phyloP scores from a whole-genome alignment of 1,140 invertebrate species.

The Drusus annulatus region DNA sequence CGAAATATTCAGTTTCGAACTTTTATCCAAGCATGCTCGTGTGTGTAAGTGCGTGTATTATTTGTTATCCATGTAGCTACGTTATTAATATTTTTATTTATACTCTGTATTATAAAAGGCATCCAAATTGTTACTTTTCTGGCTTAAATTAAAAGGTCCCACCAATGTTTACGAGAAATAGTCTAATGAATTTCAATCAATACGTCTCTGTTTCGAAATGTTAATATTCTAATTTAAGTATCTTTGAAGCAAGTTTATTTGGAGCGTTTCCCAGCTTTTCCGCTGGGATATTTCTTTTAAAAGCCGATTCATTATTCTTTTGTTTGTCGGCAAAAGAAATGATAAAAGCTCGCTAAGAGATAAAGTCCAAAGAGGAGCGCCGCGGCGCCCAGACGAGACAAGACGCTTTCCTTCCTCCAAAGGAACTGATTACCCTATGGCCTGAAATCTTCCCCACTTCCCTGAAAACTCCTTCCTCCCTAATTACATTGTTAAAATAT shows the following conservation, averaged over 20 bases:
- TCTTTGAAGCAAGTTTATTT: constrained; percentile 36
- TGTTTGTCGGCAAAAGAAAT: constrained; percentile 43
- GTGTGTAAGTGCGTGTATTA: too few species aligned
- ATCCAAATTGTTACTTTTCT: too few species aligned
- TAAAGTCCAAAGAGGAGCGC: constrained; percentile 37
- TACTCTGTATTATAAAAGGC: too few species aligned
- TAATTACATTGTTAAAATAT: constrained; percentile 43
- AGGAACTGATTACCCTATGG: constrained; percentile 48
- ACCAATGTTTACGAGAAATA: too few species aligned
- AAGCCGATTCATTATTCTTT: constrained; percentile 48
- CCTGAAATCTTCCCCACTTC: constrained; percentile 4
- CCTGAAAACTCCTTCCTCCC: constrained; percentile 6
- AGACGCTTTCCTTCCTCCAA: constrained; percentile 8
- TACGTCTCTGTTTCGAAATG: background rate
- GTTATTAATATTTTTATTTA: too few species aligned
- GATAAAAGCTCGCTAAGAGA: constrained; percentile 39
- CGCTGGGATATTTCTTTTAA: constrained; percentile 31
- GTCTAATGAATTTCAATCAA: too few species aligned
- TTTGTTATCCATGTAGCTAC: too few species aligned
- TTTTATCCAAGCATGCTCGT: too few species aligned
- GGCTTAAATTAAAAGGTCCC: too few species aligned
- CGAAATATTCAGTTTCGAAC: too few species aligned
- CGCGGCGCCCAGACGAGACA: constrained; percentile 16
- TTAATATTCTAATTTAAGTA: constrained; percentile 18
- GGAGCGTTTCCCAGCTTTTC: background rate